Evolutionary conservation across 2,113 vertebrate genomes (phyloP), one percentile per base, ranked within the genome.

Genomic region (Prinia subflava): DNA sequence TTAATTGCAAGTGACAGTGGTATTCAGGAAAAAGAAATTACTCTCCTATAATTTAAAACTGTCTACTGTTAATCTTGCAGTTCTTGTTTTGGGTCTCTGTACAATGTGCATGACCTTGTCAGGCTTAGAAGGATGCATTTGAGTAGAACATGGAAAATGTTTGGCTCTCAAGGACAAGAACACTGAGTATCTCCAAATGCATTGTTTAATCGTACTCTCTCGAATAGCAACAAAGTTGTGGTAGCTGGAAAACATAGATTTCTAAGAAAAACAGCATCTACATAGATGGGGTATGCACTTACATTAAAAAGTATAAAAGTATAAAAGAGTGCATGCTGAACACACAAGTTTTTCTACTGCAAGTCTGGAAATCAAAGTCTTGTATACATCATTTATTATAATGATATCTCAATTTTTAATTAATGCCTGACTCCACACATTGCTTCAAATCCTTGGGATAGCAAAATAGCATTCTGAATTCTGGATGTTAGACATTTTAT

Each of bases 21-120:
- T 85, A 88, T 62, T 94, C 67, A 81, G 47, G 39, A 55, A 95
- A 85, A 90, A 85, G 63, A 92, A 95, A 90, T 80, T 86, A 92
- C 74, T 85, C 75, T 87, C 31, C n/a, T 80, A 63, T 83, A 50
- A 74, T 91, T 90, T 95, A 64, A 91, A 84, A 70, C 55, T 69
- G 30, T 76, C 71, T 91, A 37, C 78, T 79, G 77, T 70, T 97
- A 95, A 88, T 91, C 85, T 91, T 83, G 71, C 63, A 70, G 90
- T 87, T 68, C 47, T 80, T 91, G 63, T 50, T 95, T 88, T 59
- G 60, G 35, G 63, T 83, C 55, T 91, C 75, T 74, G 56, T 62
- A 88, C 68, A 92, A 28, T 12, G 55, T 52, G 50, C 27, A 73
- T 87, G 91, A 95, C 94, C 87, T 91, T 91, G 63, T 86, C 83